Evolutionary conservation across 2,888 invertebrate genomes (phyloP).

Genomic region (Hedya salicella): DNA sequence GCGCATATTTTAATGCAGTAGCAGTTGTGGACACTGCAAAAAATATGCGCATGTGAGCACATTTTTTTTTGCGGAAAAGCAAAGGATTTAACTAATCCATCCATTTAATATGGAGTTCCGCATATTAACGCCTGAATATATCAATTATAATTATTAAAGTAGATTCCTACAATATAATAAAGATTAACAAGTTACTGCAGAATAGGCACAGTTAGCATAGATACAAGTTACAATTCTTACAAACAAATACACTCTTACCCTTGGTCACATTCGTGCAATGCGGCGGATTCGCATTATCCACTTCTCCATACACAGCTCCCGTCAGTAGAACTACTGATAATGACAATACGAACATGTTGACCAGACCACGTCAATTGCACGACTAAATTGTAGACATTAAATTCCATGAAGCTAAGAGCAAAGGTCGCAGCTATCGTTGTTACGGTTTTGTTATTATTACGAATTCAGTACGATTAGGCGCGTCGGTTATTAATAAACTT

Average conservation of each 20-base stretch:
- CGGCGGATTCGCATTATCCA: constrained; percentile 56
- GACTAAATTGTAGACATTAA: neutral
- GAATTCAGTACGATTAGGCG: neutral
- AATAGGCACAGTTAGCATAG: too few relatives aligned
- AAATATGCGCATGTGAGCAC: too few relatives aligned
- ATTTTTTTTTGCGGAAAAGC: too few relatives aligned
- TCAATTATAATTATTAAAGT: too few relatives aligned
- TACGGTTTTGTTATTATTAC: neutral
- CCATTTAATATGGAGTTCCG: too few relatives aligned
- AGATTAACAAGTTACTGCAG: too few relatives aligned
- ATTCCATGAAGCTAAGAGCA: constrained; percentile 24
- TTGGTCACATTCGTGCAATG: constrained; percentile 70
- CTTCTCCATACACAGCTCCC: constrained; percentile 47
- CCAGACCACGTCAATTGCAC: neutral
- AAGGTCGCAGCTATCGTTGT: constrained; percentile 13
- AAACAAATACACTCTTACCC: constrained; percentile 52
- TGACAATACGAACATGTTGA: constrained; percentile 20
- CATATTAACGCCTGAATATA: too few relatives aligned
- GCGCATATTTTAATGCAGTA: too few relatives aligned
- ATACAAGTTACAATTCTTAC: too few relatives aligned
- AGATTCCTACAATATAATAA: too few relatives aligned
- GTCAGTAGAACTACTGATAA: constrained; percentile 39
- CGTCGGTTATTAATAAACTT: neutral
- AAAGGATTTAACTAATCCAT: too few relatives aligned
- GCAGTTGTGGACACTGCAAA: too few relatives aligned